Evolutionary conservation across 2,888 invertebrate genomes (phyloP).

Genomic region (Macrosiphum euphorbiae): DNA sequence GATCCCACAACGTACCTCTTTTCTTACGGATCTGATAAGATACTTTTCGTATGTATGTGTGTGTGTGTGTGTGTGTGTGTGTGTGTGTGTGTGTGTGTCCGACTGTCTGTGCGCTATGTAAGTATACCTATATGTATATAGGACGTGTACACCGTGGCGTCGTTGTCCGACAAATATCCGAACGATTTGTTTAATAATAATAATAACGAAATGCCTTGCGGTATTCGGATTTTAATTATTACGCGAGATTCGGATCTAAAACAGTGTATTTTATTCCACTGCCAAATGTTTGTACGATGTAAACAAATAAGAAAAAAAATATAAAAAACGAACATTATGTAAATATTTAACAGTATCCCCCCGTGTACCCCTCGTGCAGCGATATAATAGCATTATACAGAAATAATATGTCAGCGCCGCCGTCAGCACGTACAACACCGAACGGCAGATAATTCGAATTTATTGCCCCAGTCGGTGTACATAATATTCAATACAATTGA

Average conservation of each 20-base stretch:
- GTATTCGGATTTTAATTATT: conserved; percentile 35
- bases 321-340: background rate
- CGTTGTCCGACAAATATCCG: conserved; percentile 27
- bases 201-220: conserved; percentile 11
- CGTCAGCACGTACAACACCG: conserved; percentile 11
- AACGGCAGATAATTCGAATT: conserved; percentile 45
- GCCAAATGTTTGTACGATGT: background rate
- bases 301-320: background rate
- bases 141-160: background rate
- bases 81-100: background rate
- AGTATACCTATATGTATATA: background rate
- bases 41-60: no score
- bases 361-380: background rate
- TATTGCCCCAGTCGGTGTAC: conserved; percentile 25
- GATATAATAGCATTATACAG: background rate
- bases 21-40: no score
- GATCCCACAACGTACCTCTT: no score
- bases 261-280: background rate
- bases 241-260: conserved; percentile 20
- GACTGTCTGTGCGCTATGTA: background rate
- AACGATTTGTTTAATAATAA: conserved; percentile 30
- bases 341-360: background rate
- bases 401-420: conserved; percentile 40
- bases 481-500: conserved; percentile 48
- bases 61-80: background rate